A percentile compares a stretch with the other conserved stretches of the same genome.
These are phyloP conservation scores for Callinectes sapidus DNA, from an alignment of 2,888 invertebrate species.

Conservation along the genomic window DNA sequence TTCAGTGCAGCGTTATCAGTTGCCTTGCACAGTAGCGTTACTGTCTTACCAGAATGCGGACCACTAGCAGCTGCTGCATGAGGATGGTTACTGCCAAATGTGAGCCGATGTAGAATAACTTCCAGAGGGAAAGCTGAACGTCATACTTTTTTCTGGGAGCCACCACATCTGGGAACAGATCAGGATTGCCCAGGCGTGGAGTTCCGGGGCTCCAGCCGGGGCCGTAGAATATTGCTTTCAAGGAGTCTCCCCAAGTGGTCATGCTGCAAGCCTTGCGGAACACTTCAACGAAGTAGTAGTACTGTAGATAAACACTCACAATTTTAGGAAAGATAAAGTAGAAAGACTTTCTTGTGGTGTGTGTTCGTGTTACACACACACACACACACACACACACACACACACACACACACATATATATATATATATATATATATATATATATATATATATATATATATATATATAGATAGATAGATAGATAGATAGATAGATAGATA, in stretches of 20 bases:
- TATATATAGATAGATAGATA: too few relatives aligned
- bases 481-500: too few relatives aligned
- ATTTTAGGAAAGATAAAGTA: neutral
- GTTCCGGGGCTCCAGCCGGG: conserved; percentile 72
- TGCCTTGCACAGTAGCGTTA: neutral
- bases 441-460: too few relatives aligned
- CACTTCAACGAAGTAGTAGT: conserved; percentile 65
- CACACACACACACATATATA: too few relatives aligned
- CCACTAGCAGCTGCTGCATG: conserved; percentile 46
- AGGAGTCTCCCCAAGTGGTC: conserved; percentile 64
- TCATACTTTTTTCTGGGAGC: conserved; percentile 80
- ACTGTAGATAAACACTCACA: conserved; percentile 37
- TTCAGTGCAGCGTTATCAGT: too few relatives aligned
- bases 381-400: too few relatives aligned
- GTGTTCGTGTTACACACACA: neutral
- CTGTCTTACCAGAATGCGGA: conserved; percentile 18
- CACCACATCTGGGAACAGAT: conserved; percentile 58
- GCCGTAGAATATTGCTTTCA: conserved; percentile 68
- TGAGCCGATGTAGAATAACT: conserved; percentile 81
- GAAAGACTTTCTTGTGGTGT: neutral
- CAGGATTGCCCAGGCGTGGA: conserved; percentile 62
- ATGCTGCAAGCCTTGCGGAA: conserved; percentile 55
- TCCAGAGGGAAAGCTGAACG: conserved; percentile 82
- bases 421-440: too few relatives aligned
- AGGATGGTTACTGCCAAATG: conserved; percentile 82